Conservation (phyloP, 2,113 vertebrate genomes). For the Tetrax tetrax region DNA sequence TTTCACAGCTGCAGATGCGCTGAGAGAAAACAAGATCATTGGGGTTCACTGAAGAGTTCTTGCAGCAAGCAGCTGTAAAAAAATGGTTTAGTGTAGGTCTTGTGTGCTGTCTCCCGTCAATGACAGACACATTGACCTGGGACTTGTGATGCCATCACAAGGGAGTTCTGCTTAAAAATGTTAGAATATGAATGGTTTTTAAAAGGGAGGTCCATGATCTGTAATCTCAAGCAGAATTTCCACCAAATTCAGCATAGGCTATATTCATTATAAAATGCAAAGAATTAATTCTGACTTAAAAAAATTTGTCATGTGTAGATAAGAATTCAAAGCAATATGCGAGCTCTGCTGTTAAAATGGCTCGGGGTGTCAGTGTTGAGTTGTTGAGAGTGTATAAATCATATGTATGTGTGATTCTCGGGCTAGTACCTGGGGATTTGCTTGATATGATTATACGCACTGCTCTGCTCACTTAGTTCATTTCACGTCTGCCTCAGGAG, state of each 20-base stretch:
- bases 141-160: not conserved
- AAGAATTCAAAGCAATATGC: constrained; percentile 9
- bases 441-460: constrained; percentile 64
- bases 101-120: not conserved
- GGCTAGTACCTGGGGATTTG: constrained; percentile 55
- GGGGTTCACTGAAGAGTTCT: not conserved
- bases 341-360: constrained; percentile 58
- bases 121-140: not conserved
- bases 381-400: constrained; percentile 66
- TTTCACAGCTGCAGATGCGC: not conserved
- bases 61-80: not conserved
- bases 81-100: not conserved
- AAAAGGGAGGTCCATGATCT: not conserved
- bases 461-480: constrained; percentile 68
- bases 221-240: not conserved
- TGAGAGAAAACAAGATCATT: not conserved
- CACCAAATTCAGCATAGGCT: not conserved
- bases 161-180: not conserved
- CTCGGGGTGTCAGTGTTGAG: constrained; percentile 69
- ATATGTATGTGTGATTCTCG: constrained; percentile 49
- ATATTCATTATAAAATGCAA: not conserved
- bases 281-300: constrained; percentile 2
- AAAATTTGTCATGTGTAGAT: not conserved
- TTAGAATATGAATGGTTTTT: not conserved
- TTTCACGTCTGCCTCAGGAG: constrained; percentile 66